phyloP scores from a whole-genome alignment of 1,140 invertebrate species.

The Aleiodes sp. region DNA sequence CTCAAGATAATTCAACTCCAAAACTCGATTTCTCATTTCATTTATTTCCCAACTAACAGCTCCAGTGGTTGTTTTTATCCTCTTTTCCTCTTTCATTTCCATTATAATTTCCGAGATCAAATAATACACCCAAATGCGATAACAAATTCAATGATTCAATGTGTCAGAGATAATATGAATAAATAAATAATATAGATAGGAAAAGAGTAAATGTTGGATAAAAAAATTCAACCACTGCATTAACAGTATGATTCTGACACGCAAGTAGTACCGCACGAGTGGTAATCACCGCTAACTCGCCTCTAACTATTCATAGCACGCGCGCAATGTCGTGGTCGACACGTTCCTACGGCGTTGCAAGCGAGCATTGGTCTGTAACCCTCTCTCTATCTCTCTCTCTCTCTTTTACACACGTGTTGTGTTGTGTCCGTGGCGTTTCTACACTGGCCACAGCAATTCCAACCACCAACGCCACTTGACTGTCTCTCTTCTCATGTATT shows the following conservation, averaged over 20 bases:
- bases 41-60: background rate
- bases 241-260: slow-evolving; percentile 31
- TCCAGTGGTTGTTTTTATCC: no score
- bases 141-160: background rate
- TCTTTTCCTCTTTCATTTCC: no score
- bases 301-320: slow-evolving; percentile 55
- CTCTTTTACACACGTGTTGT: no score
- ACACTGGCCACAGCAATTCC: background rate
- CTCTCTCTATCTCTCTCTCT: no score
- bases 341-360: slow-evolving; percentile 38
- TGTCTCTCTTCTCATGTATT: background rate
- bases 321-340: slow-evolving; percentile 49
- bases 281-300: slow-evolving; percentile 51
- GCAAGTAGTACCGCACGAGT: slow-evolving; percentile 37
- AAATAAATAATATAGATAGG: background rate
- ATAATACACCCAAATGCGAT: background rate
- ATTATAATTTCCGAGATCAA: background rate
- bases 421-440: background rate
- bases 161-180: background rate
- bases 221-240: background rate
- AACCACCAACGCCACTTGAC: background rate
- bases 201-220: background rate
- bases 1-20: background rate
- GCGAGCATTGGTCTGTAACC: slow-evolving; percentile 32
- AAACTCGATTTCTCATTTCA: background rate